A percentile compares a stretch with the other conserved stretches of the same genome.
Evolutionary conservation across 2,797 vertebrate species (phyloP).

Genomic region (Gouania willdenowi): DNA sequence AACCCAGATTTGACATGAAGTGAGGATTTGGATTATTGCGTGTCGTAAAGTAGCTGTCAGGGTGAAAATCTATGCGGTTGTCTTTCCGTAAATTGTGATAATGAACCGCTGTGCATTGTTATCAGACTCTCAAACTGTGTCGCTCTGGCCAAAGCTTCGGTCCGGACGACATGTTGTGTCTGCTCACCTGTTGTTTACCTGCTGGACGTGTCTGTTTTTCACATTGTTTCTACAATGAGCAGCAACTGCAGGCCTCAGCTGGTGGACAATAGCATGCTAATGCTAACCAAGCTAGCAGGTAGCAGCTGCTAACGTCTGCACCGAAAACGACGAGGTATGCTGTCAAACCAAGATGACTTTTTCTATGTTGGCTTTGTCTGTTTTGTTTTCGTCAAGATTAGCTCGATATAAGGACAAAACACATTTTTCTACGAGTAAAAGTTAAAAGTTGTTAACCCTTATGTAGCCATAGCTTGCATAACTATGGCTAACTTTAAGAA

Average conservation of each 20-base stretch:
- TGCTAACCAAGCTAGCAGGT: conserved; percentile 42
- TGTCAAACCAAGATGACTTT: not conserved
- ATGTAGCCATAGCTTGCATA: no score
- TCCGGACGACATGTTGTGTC: conserved; percentile 34
- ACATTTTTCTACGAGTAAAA: no score
- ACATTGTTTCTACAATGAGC: conserved; percentile 49
- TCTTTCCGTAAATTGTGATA: conserved; percentile 33
- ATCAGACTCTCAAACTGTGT: conserved; percentile 39
- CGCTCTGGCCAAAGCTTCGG: conserved; percentile 36
- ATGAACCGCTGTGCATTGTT: conserved; percentile 40
- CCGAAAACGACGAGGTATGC: not conserved
- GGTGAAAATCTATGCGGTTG: conserved; percentile 32
- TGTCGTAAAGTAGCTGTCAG: conserved; percentile 41
- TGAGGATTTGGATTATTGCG: not conserved
- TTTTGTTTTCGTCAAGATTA: no score
- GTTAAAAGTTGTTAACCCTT: no score
- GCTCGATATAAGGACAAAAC: no score
- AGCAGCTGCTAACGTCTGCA: conserved; percentile 45
- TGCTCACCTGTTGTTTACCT: conserved; percentile 28
- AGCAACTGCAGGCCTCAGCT: conserved; percentile 61
- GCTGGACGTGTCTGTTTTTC: not conserved
- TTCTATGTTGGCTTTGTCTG: no score
- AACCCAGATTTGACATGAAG: conserved; percentile 1
- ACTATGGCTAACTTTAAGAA: conserved; percentile 39
- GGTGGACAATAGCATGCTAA: conserved; percentile 65